Evolutionary conservation across 2,888 invertebrate genomes (phyloP).

Genomic region (Orchestes rusci): DNA sequence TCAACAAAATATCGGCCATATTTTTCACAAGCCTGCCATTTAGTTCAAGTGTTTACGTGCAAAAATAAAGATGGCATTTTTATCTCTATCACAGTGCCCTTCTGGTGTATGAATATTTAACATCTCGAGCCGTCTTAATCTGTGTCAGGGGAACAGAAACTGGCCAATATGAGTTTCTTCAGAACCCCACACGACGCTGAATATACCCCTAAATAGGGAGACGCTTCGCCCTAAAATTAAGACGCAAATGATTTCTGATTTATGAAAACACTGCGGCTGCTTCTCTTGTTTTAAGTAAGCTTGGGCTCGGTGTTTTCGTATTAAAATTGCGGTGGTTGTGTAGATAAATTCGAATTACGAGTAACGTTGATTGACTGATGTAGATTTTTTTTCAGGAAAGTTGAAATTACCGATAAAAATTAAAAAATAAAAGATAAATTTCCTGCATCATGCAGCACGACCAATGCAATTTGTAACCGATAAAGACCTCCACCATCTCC

Average conservation of each 20-base stretch:
- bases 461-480: slow-evolving; percentile 9
- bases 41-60: slow-evolving; percentile 44
- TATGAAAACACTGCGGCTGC: slow-evolving; percentile 35
- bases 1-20: too few relatives aligned
- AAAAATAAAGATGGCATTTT: slow-evolving; percentile 41
- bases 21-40: too few relatives aligned
- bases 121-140: slow-evolving; percentile 51
- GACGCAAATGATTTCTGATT: slow-evolving; percentile 42
- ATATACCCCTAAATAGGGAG: slow-evolving; percentile 22
- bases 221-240: slow-evolving; percentile 37
- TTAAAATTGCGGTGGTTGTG: slow-evolving; percentile 5
- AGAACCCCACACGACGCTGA: slow-evolving; percentile 26
- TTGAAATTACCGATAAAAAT: too few relatives aligned
- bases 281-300: slow-evolving; percentile 17
- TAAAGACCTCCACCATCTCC: slow-evolving; percentile 16
- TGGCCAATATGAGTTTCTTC: slow-evolving; percentile 45
- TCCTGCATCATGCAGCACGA: too few relatives aligned
- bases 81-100: slow-evolving; percentile 50
- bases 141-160: slow-evolving; percentile 49
- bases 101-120: slow-evolving; percentile 54
- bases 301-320: slow-evolving; percentile 4
- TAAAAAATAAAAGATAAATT: too few relatives aligned
- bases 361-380: too few relatives aligned
- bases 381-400: too few relatives aligned
- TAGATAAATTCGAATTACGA: slow-evolving; percentile 9